Percentiles rank a stretch among this genome's conserved stretches.
Conservation (phyloP, 2,888 invertebrate genomes). For the Anorthoa munda region DNA sequence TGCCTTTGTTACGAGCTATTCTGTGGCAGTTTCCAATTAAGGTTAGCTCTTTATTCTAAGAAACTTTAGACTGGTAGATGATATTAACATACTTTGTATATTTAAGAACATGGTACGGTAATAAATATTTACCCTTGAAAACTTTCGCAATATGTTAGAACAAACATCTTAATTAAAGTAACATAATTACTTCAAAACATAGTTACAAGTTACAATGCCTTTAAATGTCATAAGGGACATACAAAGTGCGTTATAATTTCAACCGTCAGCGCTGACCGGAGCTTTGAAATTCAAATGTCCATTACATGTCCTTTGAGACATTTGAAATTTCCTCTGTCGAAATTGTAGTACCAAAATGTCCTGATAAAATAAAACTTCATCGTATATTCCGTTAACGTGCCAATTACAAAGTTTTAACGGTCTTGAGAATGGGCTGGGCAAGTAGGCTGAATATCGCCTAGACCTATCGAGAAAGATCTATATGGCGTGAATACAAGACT, state of each 20-base stretch:
- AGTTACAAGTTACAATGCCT: background rate
- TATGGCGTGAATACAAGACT: too few relatives aligned
- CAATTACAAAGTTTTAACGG: conserved; percentile 52
- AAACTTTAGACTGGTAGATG: background rate
- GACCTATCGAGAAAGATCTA: conserved; percentile 40
- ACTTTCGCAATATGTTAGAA: conserved; percentile 9
- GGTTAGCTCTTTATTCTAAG: background rate
- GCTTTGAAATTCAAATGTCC: background rate
- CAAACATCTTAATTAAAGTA: conserved; percentile 28
- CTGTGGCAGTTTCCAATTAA: conserved; percentile 4
- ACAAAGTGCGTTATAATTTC: background rate
- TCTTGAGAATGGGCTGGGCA: conserved; percentile 42
- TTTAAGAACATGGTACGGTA: conserved; percentile 1
- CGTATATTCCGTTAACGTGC: conserved; percentile 26
- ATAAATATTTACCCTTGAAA: conserved; percentile 7
- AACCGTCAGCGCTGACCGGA: background rate
- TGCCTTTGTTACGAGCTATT: background rate
- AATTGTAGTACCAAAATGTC: background rate
- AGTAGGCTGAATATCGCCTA: conserved; percentile 27
- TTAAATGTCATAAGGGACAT: background rate
- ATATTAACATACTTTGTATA: background rate
- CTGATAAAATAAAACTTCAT: conserved; percentile 19
- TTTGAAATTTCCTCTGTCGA: background rate
- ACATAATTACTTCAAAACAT: conserved; percentile 22
- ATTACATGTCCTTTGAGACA: background rate